A percentile compares a stretch with the other conserved stretches of the same genome.
These are phyloP conservation scores for Rhinogobio ventralis DNA, from an alignment of 2,797 vertebrate genomes.

Conservation along the genomic window DNA sequence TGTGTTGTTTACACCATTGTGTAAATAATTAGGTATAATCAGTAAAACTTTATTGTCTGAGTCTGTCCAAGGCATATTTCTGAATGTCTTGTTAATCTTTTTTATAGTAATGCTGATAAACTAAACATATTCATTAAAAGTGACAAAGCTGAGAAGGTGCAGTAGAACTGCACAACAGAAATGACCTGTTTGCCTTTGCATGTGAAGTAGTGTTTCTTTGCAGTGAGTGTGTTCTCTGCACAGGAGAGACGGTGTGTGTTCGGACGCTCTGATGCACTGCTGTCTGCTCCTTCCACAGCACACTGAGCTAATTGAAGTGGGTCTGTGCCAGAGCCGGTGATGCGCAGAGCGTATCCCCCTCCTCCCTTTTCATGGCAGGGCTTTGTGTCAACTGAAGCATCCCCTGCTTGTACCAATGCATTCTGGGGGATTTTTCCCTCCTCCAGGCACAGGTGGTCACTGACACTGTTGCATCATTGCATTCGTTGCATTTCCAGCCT, in stretches of 20 bases:
- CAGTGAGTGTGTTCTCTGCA: slow-evolving; percentile 56
- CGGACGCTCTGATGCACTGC: slow-evolving; percentile 54
- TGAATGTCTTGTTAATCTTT: neutral
- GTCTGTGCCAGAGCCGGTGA: slow-evolving; percentile 53
- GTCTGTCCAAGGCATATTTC: neutral
- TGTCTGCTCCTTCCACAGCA: slow-evolving; percentile 59
- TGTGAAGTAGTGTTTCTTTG: slow-evolving; percentile 24
- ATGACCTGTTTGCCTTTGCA: slow-evolving; percentile 13
- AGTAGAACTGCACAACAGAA: neutral
- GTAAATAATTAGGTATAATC: neutral
- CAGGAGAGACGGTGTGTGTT: slow-evolving; percentile 53
- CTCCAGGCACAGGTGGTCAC: slow-evolving; percentile 49
- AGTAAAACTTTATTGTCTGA: neutral
- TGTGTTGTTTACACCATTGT: neutral
- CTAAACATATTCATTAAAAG: neutral
- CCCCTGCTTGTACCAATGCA: slow-evolving; percentile 10
- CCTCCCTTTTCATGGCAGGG: slow-evolving; percentile 31
- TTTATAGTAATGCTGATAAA: neutral
- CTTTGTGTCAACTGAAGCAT: slow-evolving; percentile 38
- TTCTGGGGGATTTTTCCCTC: slow-evolving; percentile 23
- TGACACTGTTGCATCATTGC: slow-evolving; percentile 32
- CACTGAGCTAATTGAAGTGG: slow-evolving; percentile 64
- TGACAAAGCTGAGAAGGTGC: neutral
- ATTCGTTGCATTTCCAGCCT: neutral
- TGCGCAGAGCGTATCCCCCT: slow-evolving; percentile 33